Evolutionary conservation across 2,113 vertebrate species (phyloP).

Genomic region (Pseudorhombus dupliciocellatus): DNA sequence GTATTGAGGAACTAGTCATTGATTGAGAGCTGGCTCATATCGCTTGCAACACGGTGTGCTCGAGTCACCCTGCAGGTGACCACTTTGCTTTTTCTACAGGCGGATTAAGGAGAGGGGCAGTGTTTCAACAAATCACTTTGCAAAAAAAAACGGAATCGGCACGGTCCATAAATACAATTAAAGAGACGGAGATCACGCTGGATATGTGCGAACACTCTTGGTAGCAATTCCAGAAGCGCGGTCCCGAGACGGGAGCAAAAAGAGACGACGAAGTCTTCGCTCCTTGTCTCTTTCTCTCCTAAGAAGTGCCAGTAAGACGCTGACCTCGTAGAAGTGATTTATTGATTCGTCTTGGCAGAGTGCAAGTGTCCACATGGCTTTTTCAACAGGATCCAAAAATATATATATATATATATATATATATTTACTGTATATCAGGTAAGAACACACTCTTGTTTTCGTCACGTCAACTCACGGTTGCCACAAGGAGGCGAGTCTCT

Average conservation of each 20-base stretch:
- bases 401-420: too few relatives aligned
- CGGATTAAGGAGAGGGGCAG: slow-evolving; percentile 64
- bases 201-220: slow-evolving; percentile 51
- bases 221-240: slow-evolving; percentile 62
- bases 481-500: slow-evolving; percentile 41
- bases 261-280: slow-evolving; percentile 52
- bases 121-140: slow-evolving; percentile 70
- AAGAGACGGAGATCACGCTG: slow-evolving; percentile 58
- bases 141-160: slow-evolving; percentile 65
- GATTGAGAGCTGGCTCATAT: slow-evolving; percentile 68
- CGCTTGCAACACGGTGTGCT: slow-evolving; percentile 66
- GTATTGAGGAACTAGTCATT: slow-evolving; percentile 59
- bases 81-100: slow-evolving; percentile 72
- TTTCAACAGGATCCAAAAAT: slow-evolving; percentile 56
- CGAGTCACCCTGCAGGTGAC: slow-evolving; percentile 49
- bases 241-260: slow-evolving; percentile 40
- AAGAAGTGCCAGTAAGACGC: slow-evolving; percentile 41
- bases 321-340: slow-evolving; percentile 64
- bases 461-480: slow-evolving; percentile 28
- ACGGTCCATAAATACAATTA: slow-evolving; percentile 76
- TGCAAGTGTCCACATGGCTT: slow-evolving; percentile 76
- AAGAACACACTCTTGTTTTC: slow-evolving; percentile 32
- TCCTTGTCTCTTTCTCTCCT: slow-evolving; percentile 46
- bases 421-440: too few relatives aligned
- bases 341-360: slow-evolving; percentile 76